Conservation (phyloP, 2,888 invertebrate genomes). For the Scaptomyza flava region DNA sequence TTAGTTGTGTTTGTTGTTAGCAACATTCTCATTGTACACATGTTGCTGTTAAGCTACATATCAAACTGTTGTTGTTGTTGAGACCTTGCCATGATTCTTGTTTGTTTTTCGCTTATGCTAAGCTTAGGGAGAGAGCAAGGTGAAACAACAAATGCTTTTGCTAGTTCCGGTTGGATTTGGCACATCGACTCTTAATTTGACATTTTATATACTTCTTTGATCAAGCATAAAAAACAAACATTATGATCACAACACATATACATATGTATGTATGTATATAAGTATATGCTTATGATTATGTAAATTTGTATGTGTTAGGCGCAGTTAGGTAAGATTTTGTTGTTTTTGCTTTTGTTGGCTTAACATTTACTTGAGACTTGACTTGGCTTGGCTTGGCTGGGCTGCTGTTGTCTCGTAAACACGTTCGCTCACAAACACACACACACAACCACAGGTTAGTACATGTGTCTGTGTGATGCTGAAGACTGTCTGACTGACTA, state of each 20-base stretch:
- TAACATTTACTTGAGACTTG: slow-evolving; percentile 27
- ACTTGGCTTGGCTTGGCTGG: slow-evolving; percentile 28
- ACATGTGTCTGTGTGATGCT: slow-evolving; percentile 60
- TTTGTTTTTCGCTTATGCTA: slow-evolving; percentile 8
- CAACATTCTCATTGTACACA: slow-evolving; percentile 29
- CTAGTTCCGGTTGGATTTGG: slow-evolving; percentile 56
- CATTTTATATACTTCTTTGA: slow-evolving; percentile 31
- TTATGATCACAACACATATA: slow-evolving; percentile 31
- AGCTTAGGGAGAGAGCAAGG: background rate
- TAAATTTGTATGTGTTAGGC: slow-evolving; percentile 31
- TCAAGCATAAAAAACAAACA: slow-evolving; percentile 29
- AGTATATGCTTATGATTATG: slow-evolving; percentile 26
- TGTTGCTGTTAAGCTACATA: slow-evolving; percentile 4
- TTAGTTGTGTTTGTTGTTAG: slow-evolving; percentile 13
- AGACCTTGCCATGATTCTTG: slow-evolving; percentile 40
- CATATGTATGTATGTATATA: slow-evolving; percentile 1
- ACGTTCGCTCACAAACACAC: slow-evolving; percentile 59
- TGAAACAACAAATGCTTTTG: background rate
- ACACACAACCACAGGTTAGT: slow-evolving; percentile 11
- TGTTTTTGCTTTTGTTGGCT: slow-evolving; percentile 31
- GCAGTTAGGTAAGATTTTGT: slow-evolving; percentile 57
- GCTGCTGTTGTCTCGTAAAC: slow-evolving; percentile 67
- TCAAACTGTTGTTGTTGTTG: slow-evolving; percentile 5
- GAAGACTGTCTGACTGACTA: slow-evolving; percentile 74
- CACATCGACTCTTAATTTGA: slow-evolving; percentile 46